Base-by-base conservation (phyloP, 2,113 vertebrate genomes). In the Chaetops frenatus region DNA sequence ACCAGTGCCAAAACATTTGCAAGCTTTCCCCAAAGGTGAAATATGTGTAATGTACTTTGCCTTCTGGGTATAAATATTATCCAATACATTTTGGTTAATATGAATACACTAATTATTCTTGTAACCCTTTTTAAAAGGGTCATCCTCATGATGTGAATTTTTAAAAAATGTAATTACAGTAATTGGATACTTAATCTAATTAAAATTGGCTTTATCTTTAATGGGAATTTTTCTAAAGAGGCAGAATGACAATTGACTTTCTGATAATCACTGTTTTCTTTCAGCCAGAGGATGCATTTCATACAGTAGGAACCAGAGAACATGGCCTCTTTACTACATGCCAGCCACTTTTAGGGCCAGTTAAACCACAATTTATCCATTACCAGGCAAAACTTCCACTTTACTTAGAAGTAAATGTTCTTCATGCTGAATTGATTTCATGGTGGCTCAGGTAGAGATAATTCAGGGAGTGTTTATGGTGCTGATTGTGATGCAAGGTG, bases 131-230 rank as follows among this genome's bases (percentile, higher is more conserved):
- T 97, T 45, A 97, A 98, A 98, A 98, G 98, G 98, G 98, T 98
- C 98, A 98, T 98, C 97, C 94, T 97, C 98, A 97, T 98, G 98
- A 98, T 98, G 98, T 97, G 98, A 98, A 98, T 98, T 98, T 98
- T 96, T 86, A 1, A 93, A 94, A 98, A 98, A 98, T 98, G 98
- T 98, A 98, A 98, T 98, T 98, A 98, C 98, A 97, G 98, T 98
- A 98, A 98, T 98, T 98, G 98, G 98, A 98, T 98, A 98, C 98
- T 98, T 98, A 98, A 98, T 98, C 98, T 98, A 98, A 98, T 98
- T 98, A 98, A 98, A 98, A 98, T 97, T 98, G 86, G 97, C 97
- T 98, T 98, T 98, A 98, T 98, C 98, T 98, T 98, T 98, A 98
- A 98, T 98, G 97, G 97, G 94, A 98, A 97, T 97, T 98, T 98